Evolutionary conservation across 2,113 vertebrate genomes (phyloP).

Genomic region (Epinephelus cyanopodus): DNA sequence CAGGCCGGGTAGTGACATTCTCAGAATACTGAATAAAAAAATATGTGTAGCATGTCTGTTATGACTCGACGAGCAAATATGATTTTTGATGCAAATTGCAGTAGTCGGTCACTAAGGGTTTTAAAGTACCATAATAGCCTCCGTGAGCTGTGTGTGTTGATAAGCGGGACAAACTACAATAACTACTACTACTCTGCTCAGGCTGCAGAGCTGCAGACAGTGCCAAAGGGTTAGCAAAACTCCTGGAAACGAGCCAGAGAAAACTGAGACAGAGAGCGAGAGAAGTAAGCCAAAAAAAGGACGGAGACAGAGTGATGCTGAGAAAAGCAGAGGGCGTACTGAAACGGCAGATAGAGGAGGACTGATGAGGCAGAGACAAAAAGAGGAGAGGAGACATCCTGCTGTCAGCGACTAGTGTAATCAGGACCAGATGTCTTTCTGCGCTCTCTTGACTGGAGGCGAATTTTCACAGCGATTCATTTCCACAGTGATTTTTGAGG

Average conservation of each 20-base stretch:
- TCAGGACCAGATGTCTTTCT: constrained; percentile 75
- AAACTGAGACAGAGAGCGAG: constrained; percentile 36
- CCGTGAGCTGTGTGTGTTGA: neutral
- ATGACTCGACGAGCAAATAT: neutral
- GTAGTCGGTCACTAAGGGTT: neutral
- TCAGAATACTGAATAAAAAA: neutral
- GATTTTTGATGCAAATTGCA: neutral
- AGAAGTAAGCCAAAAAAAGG: constrained; percentile 1
- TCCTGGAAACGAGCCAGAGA: constrained; percentile 22
- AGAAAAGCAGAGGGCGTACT: constrained; percentile 20
- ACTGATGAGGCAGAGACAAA: constrained; percentile 51
- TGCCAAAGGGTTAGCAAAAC: constrained; percentile 11
- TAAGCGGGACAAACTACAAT: neutral
- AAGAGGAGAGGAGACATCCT: constrained; percentile 66
- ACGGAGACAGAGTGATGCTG: constrained; percentile 29
- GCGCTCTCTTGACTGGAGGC: constrained; percentile 60
- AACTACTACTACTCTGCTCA: constrained; percentile 1
- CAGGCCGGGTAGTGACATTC: neutral
- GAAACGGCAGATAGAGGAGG: constrained; percentile 21
- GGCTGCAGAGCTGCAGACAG: constrained; percentile 13
- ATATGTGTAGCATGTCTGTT: neutral
- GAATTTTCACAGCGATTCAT: constrained; percentile 48
- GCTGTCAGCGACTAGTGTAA: constrained; percentile 78
- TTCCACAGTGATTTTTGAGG: constrained; percentile 53
- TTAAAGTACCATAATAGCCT: neutral